phyloP scores from a whole-genome alignment of 2,113 vertebrate species.

The Calypte anna region DNA sequence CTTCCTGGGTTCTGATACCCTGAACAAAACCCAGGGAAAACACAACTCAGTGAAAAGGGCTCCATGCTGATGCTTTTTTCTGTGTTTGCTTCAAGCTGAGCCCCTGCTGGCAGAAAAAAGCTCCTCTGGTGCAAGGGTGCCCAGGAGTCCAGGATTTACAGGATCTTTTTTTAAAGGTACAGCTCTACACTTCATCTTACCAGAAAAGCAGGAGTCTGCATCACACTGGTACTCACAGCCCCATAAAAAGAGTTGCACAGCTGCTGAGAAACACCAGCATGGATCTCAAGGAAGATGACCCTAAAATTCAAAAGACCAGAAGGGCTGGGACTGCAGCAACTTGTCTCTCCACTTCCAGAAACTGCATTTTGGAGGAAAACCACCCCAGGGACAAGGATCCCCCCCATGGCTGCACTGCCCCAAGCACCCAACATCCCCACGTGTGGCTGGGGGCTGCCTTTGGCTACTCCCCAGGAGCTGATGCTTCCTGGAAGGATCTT shows the following conservation, averaged over 20 bases:
- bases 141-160: neutral
- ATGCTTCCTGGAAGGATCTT: neutral
- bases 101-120: neutral
- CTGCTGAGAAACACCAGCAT: neutral
- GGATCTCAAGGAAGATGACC: neutral
- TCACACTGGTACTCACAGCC: accelerated
- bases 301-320: neutral
- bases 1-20: neutral
- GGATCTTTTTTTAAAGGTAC: neutral
- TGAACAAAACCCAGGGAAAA: neutral
- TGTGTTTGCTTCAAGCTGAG: neutral
- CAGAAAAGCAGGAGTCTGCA: neutral
- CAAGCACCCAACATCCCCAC: neutral
- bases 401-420: accelerated
- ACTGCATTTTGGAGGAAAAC: neutral
- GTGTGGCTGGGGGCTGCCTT: neutral
- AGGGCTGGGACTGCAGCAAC: too few relatives aligned
- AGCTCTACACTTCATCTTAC: neutral
- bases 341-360: neutral
- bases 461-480: neutral
- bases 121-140: neutral
- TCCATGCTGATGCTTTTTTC: neutral
- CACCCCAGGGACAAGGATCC: accelerated
- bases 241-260: too few relatives aligned
- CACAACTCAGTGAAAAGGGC: accelerated